Base-by-base conservation (phyloP, 2,113 vertebrate genomes). In the Emberiza fucata region DNA sequence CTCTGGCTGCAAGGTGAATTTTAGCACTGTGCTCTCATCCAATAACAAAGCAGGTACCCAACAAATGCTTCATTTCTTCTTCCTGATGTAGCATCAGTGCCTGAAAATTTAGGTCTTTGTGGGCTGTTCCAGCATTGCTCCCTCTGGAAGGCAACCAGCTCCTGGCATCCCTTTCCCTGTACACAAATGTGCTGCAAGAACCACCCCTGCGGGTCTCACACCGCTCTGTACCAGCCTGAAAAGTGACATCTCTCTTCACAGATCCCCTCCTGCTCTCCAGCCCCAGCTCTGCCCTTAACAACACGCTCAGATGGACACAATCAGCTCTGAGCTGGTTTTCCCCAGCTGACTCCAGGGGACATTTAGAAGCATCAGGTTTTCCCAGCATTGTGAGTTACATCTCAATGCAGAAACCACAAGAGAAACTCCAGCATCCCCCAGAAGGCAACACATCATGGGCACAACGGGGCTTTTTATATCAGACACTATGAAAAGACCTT, bases 381-480 rank as follows among this genome's bases (percentile, higher is more conserved):
- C 77, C 72, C 6, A 0, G 39, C 1, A 0, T 6, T 50, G 50
- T 20, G 59, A 89, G 37, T 42, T 71, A 47, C 57, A 68, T 71
- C n/a, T 83, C 16, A 70, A 77, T 17, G 42, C 76, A 78, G 80
- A 86, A 90, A 73, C 40, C 79, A 33, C 48, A 17, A 71, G 51
- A 86, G 81, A 66, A 88, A 51, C 69, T 48, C 48, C 81, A 86
- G 57, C 91, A 60, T 76, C 83, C 77, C 89, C 44, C 25, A 1
- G 78, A 90, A 86, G 61, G 77, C 88, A 59, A 31, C 5, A 47
- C 82, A 65, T 54, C 94, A 56, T 1, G 31, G 91, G 83, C 76
- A 92, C 56, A 81, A 56, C 0, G 1, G 60, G 69, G 77, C 53
- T 94, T 95, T 96, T 95, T 94, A 87, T 92, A 94, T 40, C 91